Evolutionary conservation across 2,797 vertebrate genomes (phyloP).

Genomic region (Pseudochirops cupreus): DNA sequence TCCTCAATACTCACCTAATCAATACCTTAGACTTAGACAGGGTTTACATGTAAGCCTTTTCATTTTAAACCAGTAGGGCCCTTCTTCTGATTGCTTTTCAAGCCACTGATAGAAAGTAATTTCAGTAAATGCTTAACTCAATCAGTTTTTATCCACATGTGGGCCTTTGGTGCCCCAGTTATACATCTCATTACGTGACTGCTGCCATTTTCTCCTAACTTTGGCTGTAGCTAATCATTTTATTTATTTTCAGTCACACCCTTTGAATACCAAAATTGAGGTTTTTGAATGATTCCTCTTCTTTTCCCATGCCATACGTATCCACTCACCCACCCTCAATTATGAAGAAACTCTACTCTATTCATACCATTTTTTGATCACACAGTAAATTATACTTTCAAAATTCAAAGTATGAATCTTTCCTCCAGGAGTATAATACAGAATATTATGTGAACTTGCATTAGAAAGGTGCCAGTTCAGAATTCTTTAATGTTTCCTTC

Average conservation of each 20-base stretch:
- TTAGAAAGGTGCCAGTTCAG: background rate
- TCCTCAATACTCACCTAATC: background rate
- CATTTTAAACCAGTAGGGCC: background rate
- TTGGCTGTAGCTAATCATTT: background rate
- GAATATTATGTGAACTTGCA: background rate
- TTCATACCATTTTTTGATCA: background rate
- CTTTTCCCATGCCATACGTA: background rate
- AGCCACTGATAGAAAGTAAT: slow-evolving; percentile 38
- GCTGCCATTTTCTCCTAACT: background rate
- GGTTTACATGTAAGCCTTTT: background rate
- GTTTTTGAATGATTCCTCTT: background rate
- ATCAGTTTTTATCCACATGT: slow-evolving; percentile 9
- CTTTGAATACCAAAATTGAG: background rate
- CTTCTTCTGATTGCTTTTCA: slow-evolving; percentile 33
- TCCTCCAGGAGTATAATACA: background rate
- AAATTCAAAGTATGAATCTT: background rate
- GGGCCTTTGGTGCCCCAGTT: slow-evolving; percentile 38
- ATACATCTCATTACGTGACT: slow-evolving; percentile 1
- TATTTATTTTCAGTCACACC: slow-evolving; percentile 2
- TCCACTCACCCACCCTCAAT: background rate
- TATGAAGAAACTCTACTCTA: background rate
- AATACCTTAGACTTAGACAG: background rate
- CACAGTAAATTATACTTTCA: background rate
- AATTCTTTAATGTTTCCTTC: background rate
- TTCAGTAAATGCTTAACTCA: slow-evolving; percentile 8